Evolutionary conservation across 2,888 invertebrate species (phyloP).

Genomic region (Drosophila mimica): DNA sequence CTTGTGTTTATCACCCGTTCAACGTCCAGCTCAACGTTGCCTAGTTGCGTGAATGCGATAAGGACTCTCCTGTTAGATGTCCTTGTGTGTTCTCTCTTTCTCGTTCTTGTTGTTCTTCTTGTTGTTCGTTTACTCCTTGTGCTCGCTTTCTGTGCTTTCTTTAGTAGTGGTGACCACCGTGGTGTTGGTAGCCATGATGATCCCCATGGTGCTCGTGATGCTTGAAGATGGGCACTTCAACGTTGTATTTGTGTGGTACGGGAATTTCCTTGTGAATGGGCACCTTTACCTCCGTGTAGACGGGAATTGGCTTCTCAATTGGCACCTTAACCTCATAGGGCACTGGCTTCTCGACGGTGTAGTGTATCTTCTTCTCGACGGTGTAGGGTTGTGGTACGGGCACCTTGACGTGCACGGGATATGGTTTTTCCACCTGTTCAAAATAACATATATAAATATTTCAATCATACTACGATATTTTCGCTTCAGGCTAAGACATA

Average conservation of each 20-base stretch:
- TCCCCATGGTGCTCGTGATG: constrained; percentile 83
- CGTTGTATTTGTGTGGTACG: constrained; percentile 88
- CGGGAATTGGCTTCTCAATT: constrained; percentile 92
- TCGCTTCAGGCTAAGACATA: constrained; percentile 34
- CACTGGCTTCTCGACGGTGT: constrained; percentile 91
- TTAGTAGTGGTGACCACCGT: constrained; percentile 60
- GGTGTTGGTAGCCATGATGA: constrained; percentile 61
- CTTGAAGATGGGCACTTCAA: constrained; percentile 86
- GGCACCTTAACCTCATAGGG: constrained; percentile 89
- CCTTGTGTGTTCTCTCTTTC: constrained; percentile 52
- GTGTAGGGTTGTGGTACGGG: constrained; percentile 93
- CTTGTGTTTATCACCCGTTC: constrained; percentile 76
- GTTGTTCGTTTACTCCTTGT: constrained; percentile 72
- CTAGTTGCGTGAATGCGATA: constrained; percentile 53
- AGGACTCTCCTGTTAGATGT: constrained; percentile 69
- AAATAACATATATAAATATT: not conserved
- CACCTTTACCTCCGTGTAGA: constrained; percentile 88
- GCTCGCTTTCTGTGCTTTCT: constrained; percentile 78
- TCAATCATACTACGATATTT: no score
- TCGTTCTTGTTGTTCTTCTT: constrained; percentile 30
- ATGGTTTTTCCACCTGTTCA: constrained; percentile 90
- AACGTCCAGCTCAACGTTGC: constrained; percentile 84
- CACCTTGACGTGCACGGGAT: constrained; percentile 91
- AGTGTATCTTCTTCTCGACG: constrained; percentile 90
- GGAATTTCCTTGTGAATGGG: constrained; percentile 92